Percentiles rank a stretch among this genome's conserved stretches.
Evolutionary conservation across 2,797 vertebrate genomes (phyloP).

Genomic region (Rallus crepitans): DNA sequence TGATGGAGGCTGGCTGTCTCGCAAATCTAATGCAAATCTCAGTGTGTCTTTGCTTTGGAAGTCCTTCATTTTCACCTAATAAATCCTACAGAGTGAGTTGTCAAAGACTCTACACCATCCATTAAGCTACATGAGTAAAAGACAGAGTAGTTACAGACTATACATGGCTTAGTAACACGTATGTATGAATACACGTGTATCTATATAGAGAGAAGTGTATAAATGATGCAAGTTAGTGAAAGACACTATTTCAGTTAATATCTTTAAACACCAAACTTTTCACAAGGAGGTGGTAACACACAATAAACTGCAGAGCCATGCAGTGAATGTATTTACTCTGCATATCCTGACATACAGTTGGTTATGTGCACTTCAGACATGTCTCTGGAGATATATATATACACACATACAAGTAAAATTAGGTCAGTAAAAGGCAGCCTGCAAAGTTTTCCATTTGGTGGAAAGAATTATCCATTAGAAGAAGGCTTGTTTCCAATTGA

Average conservation of each 20-base stretch:
- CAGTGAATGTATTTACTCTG: neutral
- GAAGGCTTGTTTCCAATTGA: neutral
- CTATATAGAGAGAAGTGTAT: neutral
- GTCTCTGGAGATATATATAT: neutral
- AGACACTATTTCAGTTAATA: neutral
- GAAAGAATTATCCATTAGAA: constrained; percentile 22
- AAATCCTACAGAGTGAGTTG: neutral
- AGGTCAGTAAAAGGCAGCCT: neutral
- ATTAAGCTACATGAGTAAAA: neutral
- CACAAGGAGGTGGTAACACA: neutral
- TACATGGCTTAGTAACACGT: neutral
- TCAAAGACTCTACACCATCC: neutral
- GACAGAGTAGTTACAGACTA: neutral
- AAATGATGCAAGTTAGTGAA: neutral
- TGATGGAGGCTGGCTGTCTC: neutral
- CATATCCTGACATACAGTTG: neutral
- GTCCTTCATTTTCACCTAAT: neutral
- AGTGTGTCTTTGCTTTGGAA: neutral
- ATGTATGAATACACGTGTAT: neutral
- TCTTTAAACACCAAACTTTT: neutral
- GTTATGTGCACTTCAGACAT: neutral
- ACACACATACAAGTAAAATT: constrained; percentile 11
- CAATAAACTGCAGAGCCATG: neutral
- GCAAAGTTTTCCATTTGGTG: neutral
- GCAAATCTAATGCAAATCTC: neutral